A percentile compares a stretch with the other conserved stretches of the same genome.
These are phyloP conservation scores for Agrochola litura DNA, from an alignment of 2,888 invertebrate species.

Conservation along the genomic window DNA sequence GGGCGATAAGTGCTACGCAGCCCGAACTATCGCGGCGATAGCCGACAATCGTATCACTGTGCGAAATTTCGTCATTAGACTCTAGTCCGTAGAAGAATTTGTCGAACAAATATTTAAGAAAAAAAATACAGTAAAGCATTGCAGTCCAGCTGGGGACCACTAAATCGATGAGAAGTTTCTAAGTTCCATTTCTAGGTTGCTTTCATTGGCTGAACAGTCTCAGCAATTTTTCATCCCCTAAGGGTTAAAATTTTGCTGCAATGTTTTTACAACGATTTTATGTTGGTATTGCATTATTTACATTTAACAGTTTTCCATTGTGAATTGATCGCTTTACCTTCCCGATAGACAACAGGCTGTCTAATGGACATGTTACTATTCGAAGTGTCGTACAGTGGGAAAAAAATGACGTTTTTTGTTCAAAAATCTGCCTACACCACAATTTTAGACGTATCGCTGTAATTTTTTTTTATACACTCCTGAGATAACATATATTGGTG, in stretches of 20 bases:
- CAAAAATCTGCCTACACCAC: too few species aligned
- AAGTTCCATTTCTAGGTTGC: conserved; percentile 37
- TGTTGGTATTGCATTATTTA: conserved; percentile 3
- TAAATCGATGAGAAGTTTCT: conserved; percentile 17
- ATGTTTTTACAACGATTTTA: conserved; percentile 2
- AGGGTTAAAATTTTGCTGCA: conserved; percentile 10
- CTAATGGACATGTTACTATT: neutral
- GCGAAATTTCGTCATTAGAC: neutral
- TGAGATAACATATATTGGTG: too few species aligned
- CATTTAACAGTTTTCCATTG: neutral
- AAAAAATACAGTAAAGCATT: neutral
- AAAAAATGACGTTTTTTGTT: too few species aligned
- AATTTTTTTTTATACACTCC: too few species aligned
- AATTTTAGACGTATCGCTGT: too few species aligned
- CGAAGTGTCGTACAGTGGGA: too few species aligned
- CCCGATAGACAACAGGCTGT: neutral
- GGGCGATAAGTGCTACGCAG: too few species aligned
- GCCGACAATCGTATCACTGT: too few species aligned
- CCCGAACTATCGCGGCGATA: too few species aligned
- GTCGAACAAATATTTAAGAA: neutral
- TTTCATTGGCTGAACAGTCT: conserved; percentile 29
- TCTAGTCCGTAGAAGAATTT: neutral
- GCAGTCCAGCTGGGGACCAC: conserved; percentile 22
- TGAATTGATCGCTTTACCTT: conserved; percentile 1
- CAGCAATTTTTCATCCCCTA: conserved; percentile 29